Base-by-base conservation (phyloP, 2,888 invertebrate species). In the Baronia brevicornis region DNA sequence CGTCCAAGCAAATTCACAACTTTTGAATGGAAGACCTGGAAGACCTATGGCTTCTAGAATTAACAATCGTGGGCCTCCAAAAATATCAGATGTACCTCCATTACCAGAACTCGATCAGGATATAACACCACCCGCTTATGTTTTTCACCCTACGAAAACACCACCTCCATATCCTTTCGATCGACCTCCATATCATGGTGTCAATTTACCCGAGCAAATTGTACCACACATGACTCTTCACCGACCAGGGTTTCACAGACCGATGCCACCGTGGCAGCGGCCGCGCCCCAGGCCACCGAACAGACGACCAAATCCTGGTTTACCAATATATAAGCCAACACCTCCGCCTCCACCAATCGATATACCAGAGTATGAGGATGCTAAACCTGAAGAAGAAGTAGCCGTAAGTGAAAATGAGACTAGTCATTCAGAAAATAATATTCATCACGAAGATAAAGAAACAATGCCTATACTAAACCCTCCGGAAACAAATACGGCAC, bases 51-150 rank as follows among this genome's bases (percentile, higher is more conserved):
- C 89, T 11, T 91, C 91, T 2, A 85, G 96, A 39, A 96, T 96
- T 7, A 96, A 96, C 56, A 95, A 96, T 60, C 79, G 96, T 37
- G 96, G 95, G 0, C 96, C 96, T 0, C 95, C 96, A 0, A 87
- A 94, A 43, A 92, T 95, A 44, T 89, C 92, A 0, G 94, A 94
- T 50, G 86, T 91, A 0, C 91, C 91, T 21, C 89, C 89, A 0
- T 49, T 92, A 13, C 86, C 89, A n/a, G 90, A 91, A 38, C 89
- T 89, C 42, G 90, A 91, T 48, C 78, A 79, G 15, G 60, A 85
- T 41, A 44, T 85, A 37, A 69, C 82, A 43, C 69, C 86, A 5
- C 85, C 87, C 0, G 66, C 82, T 4, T 70, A 80, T 25, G 54
- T 64, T 0, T 75, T 61, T 29, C 63, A 71, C 26, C 80, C 86